Percentiles rank a stretch among this genome's conserved stretches.
These are phyloP conservation scores for Dipodomys merriami DNA, from an alignment of 2,113 vertebrate genomes.

Conservation along the genomic window DNA sequence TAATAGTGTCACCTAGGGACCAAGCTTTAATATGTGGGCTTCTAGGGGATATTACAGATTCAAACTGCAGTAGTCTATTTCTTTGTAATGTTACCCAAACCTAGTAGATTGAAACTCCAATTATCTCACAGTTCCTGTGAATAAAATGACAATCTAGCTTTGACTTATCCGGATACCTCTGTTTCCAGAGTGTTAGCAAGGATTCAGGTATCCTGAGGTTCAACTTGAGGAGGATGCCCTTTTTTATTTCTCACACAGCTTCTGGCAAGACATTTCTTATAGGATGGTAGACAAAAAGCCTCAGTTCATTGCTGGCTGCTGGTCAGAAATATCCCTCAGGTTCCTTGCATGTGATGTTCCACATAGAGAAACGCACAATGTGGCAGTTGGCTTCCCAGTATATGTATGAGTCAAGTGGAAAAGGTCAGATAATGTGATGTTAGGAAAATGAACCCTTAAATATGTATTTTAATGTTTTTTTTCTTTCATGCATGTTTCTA, in stretches of 20 bases:
- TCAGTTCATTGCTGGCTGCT: not conserved
- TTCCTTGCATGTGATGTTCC: not conserved
- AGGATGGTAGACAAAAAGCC: not conserved
- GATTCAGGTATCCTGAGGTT: not conserved
- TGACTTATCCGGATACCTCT: not conserved
- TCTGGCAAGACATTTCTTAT: not conserved
- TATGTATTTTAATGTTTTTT: too few relatives aligned
- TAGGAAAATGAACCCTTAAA: too few relatives aligned
- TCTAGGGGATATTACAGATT: not conserved
- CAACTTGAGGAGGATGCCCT: not conserved
- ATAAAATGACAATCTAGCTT: not conserved
- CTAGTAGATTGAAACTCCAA: not conserved
- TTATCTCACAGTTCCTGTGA: not conserved
- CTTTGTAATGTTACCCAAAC: not conserved
- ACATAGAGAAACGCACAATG: not conserved
- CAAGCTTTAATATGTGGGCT: not conserved
- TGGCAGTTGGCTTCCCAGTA: not conserved
- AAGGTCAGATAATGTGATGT: too few relatives aligned
- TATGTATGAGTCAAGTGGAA: too few relatives aligned
- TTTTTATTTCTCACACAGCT: not conserved
- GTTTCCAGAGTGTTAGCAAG: not conserved
- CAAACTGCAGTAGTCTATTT: not conserved
- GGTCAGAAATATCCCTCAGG: not conserved
- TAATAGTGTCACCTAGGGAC: not conserved
- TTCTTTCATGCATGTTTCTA: too few relatives aligned